Evolutionary conservation across 2,113 vertebrate species (phyloP).

Genomic region (Excalfactoria chinensis): DNA sequence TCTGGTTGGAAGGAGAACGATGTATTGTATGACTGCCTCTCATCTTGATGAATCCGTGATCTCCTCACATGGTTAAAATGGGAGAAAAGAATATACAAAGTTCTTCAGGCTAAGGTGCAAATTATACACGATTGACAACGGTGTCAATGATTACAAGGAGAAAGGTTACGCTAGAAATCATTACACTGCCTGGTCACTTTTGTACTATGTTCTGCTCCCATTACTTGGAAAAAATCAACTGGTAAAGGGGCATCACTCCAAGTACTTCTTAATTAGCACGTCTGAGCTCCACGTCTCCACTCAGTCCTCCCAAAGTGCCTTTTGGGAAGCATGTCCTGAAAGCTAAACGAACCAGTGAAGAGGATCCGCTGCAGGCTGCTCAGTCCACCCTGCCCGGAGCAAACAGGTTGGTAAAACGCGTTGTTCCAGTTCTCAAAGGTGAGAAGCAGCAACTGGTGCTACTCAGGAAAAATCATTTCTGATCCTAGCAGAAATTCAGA

Average conservation of each 20-base stretch:
- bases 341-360: neutral
- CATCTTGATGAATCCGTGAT: neutral
- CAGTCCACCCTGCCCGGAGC: neutral
- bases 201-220: neutral
- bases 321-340: neutral
- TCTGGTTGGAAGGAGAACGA: neutral
- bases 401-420: neutral
- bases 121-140: rapidly evolving
- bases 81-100: neutral
- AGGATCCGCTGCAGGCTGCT: neutral
- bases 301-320: rapidly evolving
- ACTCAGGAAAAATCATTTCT: neutral
- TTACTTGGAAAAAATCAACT: neutral
- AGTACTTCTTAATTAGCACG: rapidly evolving
- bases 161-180: neutral
- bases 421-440: neutral
- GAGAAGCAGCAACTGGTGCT: neutral
- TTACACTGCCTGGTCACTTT: neutral
- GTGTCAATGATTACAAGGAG: conserved; percentile 65
- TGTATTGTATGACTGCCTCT: neutral
- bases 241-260: neutral
- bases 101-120: conserved; percentile 14
- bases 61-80: neutral
- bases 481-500: neutral
- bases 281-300: neutral